Conservation (phyloP, 2,113 vertebrate species). For the Fulmarus glacialis region DNA sequence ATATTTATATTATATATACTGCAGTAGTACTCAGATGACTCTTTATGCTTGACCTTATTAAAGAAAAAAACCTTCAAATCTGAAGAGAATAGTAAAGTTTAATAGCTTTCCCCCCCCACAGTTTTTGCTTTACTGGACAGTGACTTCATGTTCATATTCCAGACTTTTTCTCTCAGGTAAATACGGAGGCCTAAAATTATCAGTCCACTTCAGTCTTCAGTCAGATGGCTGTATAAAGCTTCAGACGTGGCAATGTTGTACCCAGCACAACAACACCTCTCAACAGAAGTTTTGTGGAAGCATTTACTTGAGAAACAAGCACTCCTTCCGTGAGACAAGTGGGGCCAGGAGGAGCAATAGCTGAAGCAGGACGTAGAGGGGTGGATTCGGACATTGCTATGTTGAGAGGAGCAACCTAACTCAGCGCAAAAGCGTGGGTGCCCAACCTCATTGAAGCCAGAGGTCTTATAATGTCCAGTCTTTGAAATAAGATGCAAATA, state of each 20-base stretch:
- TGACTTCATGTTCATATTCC: background rate
- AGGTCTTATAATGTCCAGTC: background rate
- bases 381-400: background rate
- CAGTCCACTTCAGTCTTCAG: too few relatives aligned
- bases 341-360: background rate
- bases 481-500: background rate
- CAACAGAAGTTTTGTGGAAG: background rate
- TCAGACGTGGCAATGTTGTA: background rate
- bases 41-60: background rate
- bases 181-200: background rate
- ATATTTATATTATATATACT: background rate
- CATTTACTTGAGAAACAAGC: background rate
- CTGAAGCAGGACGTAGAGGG: background rate
- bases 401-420: background rate
- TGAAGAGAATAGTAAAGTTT: background rate
- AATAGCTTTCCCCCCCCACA: background rate
- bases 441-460: background rate
- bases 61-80: background rate
- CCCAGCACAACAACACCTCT: background rate
- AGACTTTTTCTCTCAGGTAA: background rate
- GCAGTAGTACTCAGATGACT: background rate
- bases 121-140: background rate
- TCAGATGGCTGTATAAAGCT: background rate
- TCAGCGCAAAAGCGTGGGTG: fast-evolving
- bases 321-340: background rate